Percentiles rank a stretch among this genome's conserved stretches.
Conservation (phyloP, 2,113 vertebrate species). For the Malurus melanocephalus region DNA sequence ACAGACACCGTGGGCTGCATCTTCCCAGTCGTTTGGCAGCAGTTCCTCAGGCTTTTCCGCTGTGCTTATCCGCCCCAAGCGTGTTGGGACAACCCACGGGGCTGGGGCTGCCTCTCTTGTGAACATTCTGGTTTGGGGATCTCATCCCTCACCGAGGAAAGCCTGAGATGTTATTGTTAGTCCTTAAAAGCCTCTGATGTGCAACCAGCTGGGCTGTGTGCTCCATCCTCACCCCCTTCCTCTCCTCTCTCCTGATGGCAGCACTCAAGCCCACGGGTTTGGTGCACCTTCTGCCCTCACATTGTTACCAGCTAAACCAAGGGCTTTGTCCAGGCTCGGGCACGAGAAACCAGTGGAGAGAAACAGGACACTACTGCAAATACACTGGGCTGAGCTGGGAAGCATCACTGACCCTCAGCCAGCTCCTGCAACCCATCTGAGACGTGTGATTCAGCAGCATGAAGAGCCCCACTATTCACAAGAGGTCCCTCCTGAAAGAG, state of each 20-base stretch:
- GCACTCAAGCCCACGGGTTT: fast-evolving
- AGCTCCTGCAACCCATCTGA: not conserved
- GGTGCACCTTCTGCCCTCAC: not conserved
- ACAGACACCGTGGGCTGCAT: constrained; percentile 41
- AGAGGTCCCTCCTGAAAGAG: not conserved
- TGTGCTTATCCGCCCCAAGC: not conserved
- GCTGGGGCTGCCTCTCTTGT: not conserved
- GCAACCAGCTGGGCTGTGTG: not conserved
- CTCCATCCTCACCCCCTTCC: not conserved
- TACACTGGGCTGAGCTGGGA: not conserved
- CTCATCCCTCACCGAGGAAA: not conserved
- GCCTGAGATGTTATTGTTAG: not conserved
- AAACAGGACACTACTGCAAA: not conserved
- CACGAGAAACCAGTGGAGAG: not conserved
- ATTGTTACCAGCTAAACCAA: not conserved
- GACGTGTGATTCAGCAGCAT: fast-evolving
- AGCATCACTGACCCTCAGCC: fast-evolving
- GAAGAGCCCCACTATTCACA: not conserved
- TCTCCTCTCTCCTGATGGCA: not conserved
- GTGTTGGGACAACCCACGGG: not conserved
- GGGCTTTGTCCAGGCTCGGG: not conserved
- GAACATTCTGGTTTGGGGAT: not conserved
- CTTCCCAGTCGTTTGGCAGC: constrained; percentile 12
- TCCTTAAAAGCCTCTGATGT: not conserved
- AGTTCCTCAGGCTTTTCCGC: not conserved